phyloP scores from a whole-genome alignment of 1,140 invertebrate species.

The Meteorus sp. region DNA sequence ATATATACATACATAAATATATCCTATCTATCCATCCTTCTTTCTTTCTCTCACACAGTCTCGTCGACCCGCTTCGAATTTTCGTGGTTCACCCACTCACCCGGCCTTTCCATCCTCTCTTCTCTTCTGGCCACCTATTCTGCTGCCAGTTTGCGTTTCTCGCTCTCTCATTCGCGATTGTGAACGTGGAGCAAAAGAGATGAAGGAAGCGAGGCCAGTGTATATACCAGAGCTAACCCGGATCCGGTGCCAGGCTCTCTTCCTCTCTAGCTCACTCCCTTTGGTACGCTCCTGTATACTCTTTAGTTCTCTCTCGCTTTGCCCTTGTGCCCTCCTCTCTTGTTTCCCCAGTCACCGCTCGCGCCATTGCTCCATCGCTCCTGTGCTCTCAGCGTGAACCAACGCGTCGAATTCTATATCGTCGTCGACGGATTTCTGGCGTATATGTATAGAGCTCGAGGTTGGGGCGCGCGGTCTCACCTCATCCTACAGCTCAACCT shows the following conservation, averaged over 20 bases:
- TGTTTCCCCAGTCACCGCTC: neutral
- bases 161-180: neutral
- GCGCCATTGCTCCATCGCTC: neutral
- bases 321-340: neutral
- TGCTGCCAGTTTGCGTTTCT: neutral
- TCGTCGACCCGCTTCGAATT: constrained; percentile 2
- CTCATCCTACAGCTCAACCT: too few relatives aligned
- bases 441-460: constrained; percentile 8
- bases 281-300: too few relatives aligned
- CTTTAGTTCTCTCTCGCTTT: neutral
- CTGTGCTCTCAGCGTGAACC: neutral
- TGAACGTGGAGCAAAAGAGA: neutral
- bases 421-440: constrained; percentile 13
- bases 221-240: neutral
- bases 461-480: too few relatives aligned
- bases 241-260: neutral
- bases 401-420: constrained; percentile 12
- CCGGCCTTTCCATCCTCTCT: neutral
- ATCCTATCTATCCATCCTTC: neutral
- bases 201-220: too few relatives aligned
- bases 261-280: too few relatives aligned
- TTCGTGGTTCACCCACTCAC: neutral
- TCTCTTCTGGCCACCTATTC: neutral
- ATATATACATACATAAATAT: neutral
- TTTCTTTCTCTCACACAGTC: constrained; percentile 1